Conservation (phyloP, 2,113 vertebrate species). For the Channa maculata region DNA sequence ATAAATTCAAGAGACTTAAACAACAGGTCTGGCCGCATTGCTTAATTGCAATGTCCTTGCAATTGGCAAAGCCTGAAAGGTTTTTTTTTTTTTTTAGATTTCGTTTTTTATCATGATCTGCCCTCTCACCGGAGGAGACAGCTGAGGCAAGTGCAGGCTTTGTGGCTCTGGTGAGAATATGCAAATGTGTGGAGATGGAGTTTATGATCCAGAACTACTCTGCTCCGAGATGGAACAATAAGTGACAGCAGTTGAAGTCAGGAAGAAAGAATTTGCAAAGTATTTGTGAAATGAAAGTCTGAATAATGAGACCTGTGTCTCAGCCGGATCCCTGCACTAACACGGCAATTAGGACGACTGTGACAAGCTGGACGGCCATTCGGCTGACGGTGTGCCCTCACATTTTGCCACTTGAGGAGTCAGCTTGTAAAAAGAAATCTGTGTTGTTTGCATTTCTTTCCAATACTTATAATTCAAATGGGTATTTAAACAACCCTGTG, state of each 20-base stretch:
- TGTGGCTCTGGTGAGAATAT: slow-evolving; percentile 62
- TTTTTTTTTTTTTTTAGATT: no score
- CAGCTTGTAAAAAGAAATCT: slow-evolving; percentile 17
- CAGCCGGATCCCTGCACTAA: slow-evolving; percentile 41
- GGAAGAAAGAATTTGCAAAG: slow-evolving; percentile 48
- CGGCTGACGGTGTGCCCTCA: slow-evolving; percentile 13
- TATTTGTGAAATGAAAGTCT: slow-evolving; percentile 69
- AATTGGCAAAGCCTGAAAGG: slow-evolving; percentile 14
- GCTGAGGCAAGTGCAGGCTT: slow-evolving; percentile 23
- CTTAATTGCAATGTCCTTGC: slow-evolving; percentile 42
- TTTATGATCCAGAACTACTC: slow-evolving; percentile 80
- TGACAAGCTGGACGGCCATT: slow-evolving; percentile 37
- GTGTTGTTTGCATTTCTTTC: slow-evolving; percentile 20
- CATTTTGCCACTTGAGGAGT: slow-evolving; percentile 37
- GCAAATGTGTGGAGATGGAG: slow-evolving; percentile 73
- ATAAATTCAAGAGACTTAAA: slow-evolving; percentile 53
- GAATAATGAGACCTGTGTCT: slow-evolving; percentile 72
- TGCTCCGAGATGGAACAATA: slow-evolving; percentile 64
- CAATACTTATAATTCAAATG: not conserved
- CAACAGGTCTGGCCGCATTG: slow-evolving; percentile 37
- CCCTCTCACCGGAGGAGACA: slow-evolving; percentile 57
- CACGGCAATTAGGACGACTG: slow-evolving; percentile 64
- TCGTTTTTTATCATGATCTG: slow-evolving; percentile 11
- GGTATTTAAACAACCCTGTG: not conserved
- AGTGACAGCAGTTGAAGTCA: slow-evolving; percentile 64